phyloP scores from a whole-genome alignment of 2,797 vertebrate genomes.

The Eupleurogrammus muticus region DNA sequence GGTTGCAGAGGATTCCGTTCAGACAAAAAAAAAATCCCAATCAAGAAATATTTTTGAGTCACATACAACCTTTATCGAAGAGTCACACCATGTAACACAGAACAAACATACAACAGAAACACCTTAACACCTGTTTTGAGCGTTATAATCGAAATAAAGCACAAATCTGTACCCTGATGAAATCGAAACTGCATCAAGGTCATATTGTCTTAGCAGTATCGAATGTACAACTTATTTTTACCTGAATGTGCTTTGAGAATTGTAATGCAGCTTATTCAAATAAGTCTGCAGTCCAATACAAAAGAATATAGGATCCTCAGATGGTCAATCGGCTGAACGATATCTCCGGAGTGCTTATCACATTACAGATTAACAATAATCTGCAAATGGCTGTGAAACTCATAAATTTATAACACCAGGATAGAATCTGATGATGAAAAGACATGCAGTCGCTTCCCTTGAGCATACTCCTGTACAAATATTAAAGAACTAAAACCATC shows the following conservation, averaged over 20 bases:
- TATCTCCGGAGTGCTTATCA: slow-evolving; percentile 48
- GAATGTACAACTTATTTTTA: neutral
- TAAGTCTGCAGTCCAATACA: neutral
- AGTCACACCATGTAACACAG: neutral
- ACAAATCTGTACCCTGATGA: neutral
- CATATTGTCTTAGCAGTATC: neutral
- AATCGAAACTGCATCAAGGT: neutral
- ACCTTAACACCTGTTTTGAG: neutral
- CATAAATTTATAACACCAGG: slow-evolving; percentile 26
- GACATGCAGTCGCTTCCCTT: neutral
- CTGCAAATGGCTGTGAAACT: slow-evolving; percentile 39
- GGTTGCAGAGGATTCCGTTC: neutral
- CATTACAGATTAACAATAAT: slow-evolving; percentile 55
- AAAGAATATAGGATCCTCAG: slow-evolving; percentile 8
- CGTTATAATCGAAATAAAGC: neutral
- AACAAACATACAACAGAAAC: slow-evolving; percentile 12
- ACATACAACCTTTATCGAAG: neutral
- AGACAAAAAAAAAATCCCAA: neutral
- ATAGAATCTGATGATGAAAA: slow-evolving; percentile 26
- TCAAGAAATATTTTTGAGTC: neutral
- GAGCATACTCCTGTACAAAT: neutral
- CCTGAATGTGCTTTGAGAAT: neutral
- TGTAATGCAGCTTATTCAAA: neutral
- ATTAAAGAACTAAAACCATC: neutral
- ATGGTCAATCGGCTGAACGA: slow-evolving; percentile 24